Base-by-base conservation (phyloP, 2,797 vertebrate species). In the Chelonia mydas region DNA sequence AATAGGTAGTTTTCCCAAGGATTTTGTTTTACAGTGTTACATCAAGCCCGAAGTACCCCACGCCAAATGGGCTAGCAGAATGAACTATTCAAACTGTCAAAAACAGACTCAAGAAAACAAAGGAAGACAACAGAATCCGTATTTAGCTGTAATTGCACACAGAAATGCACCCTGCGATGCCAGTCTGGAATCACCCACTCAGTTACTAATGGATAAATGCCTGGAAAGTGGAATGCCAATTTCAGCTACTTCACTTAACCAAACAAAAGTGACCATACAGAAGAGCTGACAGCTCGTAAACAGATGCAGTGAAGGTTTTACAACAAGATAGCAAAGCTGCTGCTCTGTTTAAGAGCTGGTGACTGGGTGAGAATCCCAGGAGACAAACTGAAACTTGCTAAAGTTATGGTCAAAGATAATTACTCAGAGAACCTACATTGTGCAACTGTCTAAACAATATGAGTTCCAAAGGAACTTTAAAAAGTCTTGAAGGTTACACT, bases 11-110 rank as follows among this genome's bases (percentile, higher is more conserved):
- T 77, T 90, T 83, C 92, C 90, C 92, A 57, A 77, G 82, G 31
- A 21, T 88, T 25, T 85, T 90, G 96, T 97, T 94, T 23, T 86
- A 87, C 87, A 82, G 93, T 92, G 47, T 93, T 90, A 49, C 87
- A 68, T 94, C 37, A 51, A 96, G 80, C 41, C 31, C 78, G 92
- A 86, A 89, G 61, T 93, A 91, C 94, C 31, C 49, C 54, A 90
- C 90, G 81, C 65, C 91, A 88, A 94, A n/a, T 1, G 28, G 84
- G 83, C 55, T 95, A 76, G 87, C 89, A 86, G 84, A 96, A 89
- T 55, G 77, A 93, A 28, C 50, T 87, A 31, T 68, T 81, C 91
- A 87, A 65, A 84, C 50, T 9, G 49, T 28, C 50, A 88, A 45
- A 83, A 80, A 57, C 6, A 4, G 53, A 68, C 0, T 2, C 6